Base-by-base conservation (phyloP, 1,140 invertebrate species). In the Periplaneta americana region DNA sequence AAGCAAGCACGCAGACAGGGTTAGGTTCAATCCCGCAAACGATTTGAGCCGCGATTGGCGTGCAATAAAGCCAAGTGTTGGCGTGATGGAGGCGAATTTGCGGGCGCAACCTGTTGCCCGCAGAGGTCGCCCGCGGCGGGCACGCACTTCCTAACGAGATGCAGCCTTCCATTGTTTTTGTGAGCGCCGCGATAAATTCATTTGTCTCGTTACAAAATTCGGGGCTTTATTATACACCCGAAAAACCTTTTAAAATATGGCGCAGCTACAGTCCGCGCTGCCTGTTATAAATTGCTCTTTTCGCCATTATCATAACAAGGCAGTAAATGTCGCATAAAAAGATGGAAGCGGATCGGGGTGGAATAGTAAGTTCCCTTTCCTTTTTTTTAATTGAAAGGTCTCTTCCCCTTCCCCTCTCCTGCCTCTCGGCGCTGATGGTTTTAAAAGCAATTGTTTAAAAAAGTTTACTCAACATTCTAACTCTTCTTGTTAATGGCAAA, bases 161-260 rank as follows among this genome's bases (percentile, higher is more conserved):
- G 1, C 4, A 13, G n/a, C 22, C 28, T 33, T 15, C 32, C 39
- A 2, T 57, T 31, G 32, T 33, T 33, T 77, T 34, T 66, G 39
- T 80, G 17, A 80, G 10, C 3, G 18, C 32, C 32, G 39, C 39
- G 9, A 80, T 66, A 80, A 80, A 80, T 80, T 80, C 79, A 80
- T 80, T 80, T 80, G 39, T 33, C 79, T 80, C 39, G 79, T 80
- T 80, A 80, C 10, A 31, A 35, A 80, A 66, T 36, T 80, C 37
- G 17, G n/a, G n/a, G 48, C 34, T 80, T 57, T 34, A 77, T 35
- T 80, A 10, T 17, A 33, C 31, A 8, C 9, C 75, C 35, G 37
- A 18, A 34, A 77, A 39, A 36, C 34, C 34, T n/a, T n/a, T n/a
- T 78, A 28, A 78, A 78, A 78, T 39, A 78, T 39, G 76, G 28